Base-by-base conservation (phyloP, 2,888 invertebrate species). In the Agrochola macilenta region DNA sequence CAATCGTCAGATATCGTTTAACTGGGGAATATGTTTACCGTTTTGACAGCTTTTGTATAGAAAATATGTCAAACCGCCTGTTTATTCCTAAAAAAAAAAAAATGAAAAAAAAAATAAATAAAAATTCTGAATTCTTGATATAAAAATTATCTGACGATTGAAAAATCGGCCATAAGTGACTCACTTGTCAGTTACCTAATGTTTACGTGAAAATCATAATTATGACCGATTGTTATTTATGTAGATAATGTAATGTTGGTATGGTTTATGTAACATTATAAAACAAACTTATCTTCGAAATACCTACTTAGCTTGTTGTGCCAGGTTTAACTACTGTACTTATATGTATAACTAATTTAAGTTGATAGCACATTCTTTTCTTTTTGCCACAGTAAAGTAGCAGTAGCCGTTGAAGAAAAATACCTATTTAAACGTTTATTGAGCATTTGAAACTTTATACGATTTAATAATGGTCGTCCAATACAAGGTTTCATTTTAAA, bases 371-470 rank as follows among this genome's bases (percentile, higher is more conserved):
- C 2, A 58, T 58, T 58, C 14, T 26, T n/a, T 57, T 58, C 12
- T 12, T 58, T 26, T 14, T 58, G 14, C 26, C 5, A 2, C 57
- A 9, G 1, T 69, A 39, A 49, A 68, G 49, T 39, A 58, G 7
- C 35, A n/a, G 46, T n/a, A 66, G 26, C 26, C 20, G 30, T 70
- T 61, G 11, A 65, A 49, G 35, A 49, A 57, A 11, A 61, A 68
- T 35, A 35, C 17, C 30, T 57, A 43, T 57, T 66, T 39, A 69
- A 69, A 69, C 30, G 72, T 71, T 57, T 54, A 71, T 54, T 71
- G 54, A 57, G 8, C 23, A 73, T 57, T 73, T 70, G 30, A 30
- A 73, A 70, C 71, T 35, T n/a, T 54, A 73, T n/a, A 71, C 54
- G 54, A 12, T 57, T 43, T 30, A 30, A 71, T 43, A 71, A 73